Percentiles rank a stretch among this genome's conserved stretches.
phyloP scores from a whole-genome alignment of 2,888 invertebrate species.

The Tiphia femorata region DNA sequence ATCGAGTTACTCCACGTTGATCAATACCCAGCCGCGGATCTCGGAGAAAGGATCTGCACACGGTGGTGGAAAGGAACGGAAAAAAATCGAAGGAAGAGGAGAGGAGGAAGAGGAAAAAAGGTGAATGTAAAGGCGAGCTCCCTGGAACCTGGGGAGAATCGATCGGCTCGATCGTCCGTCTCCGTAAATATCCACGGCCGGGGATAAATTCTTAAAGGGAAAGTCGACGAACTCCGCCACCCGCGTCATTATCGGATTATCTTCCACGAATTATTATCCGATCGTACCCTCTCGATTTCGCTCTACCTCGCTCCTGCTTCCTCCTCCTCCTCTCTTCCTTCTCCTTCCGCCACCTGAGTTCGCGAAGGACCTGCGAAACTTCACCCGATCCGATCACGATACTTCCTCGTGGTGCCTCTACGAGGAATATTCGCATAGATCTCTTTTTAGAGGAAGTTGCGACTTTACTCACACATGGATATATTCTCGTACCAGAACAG shows the following conservation, averaged over 20 bases:
- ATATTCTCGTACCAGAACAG: no score
- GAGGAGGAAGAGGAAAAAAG: background rate
- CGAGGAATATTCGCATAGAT: no score
- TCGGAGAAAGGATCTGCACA: no score
- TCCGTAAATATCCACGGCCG: background rate
- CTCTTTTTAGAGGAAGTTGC: no score
- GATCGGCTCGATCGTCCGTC: background rate
- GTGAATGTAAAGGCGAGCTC: no score
- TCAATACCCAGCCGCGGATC: no score
- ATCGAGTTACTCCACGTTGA: no score
- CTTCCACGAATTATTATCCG: conserved; percentile 26
- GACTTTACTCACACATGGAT: no score
- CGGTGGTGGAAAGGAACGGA: background rate
- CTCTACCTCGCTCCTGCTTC: no score
- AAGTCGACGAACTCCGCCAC: background rate
- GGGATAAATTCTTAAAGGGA: background rate
- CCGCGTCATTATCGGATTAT: conserved; percentile 29
- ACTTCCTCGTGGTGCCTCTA: no score
- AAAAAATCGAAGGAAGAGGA: background rate
- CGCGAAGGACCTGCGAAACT: background rate
- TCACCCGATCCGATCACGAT: no score
- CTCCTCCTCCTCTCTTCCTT: background rate
- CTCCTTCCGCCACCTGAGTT: background rate
- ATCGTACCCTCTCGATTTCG: conserved; percentile 7
- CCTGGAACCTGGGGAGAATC: background rate